Base-by-base conservation (phyloP, 2,797 vertebrate genomes). In the Amblyraja radiata region DNA sequence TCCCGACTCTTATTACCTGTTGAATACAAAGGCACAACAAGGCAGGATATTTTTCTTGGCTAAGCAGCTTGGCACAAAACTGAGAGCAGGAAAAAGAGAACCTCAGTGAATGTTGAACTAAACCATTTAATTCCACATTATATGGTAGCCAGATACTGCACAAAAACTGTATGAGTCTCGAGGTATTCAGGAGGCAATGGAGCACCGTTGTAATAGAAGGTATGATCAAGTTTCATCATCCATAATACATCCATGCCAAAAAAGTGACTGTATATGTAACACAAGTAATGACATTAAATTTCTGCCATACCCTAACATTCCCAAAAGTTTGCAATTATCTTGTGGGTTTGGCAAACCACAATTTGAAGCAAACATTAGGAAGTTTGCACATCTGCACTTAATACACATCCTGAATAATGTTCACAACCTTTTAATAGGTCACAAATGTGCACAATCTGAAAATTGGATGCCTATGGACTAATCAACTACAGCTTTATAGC, bases 391-490 rank as follows among this genome's bases (percentile, higher is more conserved):
- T 88, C 84, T 88, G 84, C 63, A 21, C 61, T 88, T 88, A n/a
- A 68, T 68, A 68, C 63, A 88, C 84, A 65, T 88, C 84, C 84
- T 88, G 54, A 68, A 88, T 88, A 88, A 88, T 88, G 61, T 88
- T 88, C 84, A 88, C 84, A 88, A 88, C 84, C 84, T 88, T 88
- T 88, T 88, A 88, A 46, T 76, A 54, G 90, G 68, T 39, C 36
- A 54, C 90, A 92, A 92, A 92, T 92, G 90, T 92, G 36, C 90
- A 92, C 6, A 92, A 76, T 92, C 39, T 92, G 90, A 91, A 91
- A 74, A 32, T 2, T 71, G 88, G 25, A 92, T 74, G 68, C 68
- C 90, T 74, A 13, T 76, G 90, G 76, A n/a, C 25, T 74, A 92
- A 76, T 76, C 71, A 92, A 92, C n/a, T 76, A 25, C 39, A 92